These are phyloP conservation scores for Lepilemur septentrionalis DNA, from an alignment of 2,797 vertebrate genomes.

Conservation along the genomic window DNA sequence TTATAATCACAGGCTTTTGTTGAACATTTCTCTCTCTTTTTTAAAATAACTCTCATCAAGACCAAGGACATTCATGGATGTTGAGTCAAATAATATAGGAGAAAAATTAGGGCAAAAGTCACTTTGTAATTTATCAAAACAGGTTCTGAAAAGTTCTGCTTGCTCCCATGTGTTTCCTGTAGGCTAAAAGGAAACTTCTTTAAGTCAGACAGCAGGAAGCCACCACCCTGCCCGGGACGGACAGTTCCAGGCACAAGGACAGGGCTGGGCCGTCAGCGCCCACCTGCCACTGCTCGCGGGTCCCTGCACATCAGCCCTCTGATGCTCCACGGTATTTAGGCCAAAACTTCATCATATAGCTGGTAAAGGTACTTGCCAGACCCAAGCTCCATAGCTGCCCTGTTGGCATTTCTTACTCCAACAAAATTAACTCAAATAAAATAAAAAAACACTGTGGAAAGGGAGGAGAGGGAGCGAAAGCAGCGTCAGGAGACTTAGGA, in stretches of 20 bases:
- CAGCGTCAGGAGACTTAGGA: not conserved
- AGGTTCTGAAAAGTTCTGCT: not conserved
- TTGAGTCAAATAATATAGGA: not conserved
- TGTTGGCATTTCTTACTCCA: not conserved
- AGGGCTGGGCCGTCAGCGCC: fast-evolving
- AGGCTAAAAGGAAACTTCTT: not conserved
- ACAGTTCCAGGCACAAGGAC: not conserved
- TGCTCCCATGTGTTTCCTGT: not conserved
- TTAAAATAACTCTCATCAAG: not conserved
- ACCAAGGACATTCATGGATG: not conserved
- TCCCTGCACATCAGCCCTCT: not conserved
- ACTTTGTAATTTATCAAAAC: not conserved
- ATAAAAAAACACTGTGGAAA: not conserved
- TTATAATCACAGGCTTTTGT: not conserved
- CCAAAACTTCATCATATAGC: fast-evolving
- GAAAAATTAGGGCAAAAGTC: not conserved
- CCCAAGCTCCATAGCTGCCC: fast-evolving
- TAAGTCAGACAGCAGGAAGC: not conserved
- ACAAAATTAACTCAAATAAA: not conserved
- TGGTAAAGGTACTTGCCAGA: fast-evolving
- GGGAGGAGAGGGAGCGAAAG: no score
- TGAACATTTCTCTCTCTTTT: not conserved
- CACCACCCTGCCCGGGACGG: not conserved
- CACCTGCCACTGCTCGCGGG: not conserved
- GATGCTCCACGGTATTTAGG: fast-evolving